Conservation (phyloP, 2,113 vertebrate species). For the Arizona elegans region DNA sequence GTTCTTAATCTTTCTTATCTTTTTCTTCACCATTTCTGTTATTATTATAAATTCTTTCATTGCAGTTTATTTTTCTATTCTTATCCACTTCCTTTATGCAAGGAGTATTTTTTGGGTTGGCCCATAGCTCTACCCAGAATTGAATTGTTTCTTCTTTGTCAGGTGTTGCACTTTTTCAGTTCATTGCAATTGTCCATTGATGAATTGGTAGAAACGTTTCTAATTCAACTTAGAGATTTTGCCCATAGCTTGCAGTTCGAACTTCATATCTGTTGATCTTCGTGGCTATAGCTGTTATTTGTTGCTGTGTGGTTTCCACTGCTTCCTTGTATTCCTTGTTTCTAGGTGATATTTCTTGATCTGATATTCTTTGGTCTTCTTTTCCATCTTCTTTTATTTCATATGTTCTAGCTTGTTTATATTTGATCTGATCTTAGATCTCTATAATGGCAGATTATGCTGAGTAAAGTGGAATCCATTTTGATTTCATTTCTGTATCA, state of each 20-base stretch:
- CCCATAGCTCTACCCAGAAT: neutral
- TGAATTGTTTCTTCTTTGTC: neutral
- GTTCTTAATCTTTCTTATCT: neutral
- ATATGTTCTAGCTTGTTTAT: neutral
- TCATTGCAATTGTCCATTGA: neutral
- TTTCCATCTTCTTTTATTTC: neutral
- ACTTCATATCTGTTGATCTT: neutral
- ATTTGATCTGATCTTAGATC: neutral
- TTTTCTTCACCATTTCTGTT: neutral
- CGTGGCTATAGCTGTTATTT: neutral
- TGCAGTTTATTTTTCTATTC: neutral
- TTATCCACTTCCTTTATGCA: neutral
- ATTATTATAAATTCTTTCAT: neutral
- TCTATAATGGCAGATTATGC: neutral
- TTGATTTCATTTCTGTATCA: neutral
- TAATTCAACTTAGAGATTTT: neutral
- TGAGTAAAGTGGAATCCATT: neutral
- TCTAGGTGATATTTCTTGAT: neutral
- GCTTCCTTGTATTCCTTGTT: neutral
- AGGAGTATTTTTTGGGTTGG: neutral
- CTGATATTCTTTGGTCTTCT: neutral
- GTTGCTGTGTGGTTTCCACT: neutral
- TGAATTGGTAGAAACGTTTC: neutral
- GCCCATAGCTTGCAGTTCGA: neutral
- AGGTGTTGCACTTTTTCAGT: neutral